Evolutionary conservation across 2,113 vertebrate genomes (phyloP), one percentile per base, ranked within the genome.

Genomic region (Caretta caretta): DNA sequence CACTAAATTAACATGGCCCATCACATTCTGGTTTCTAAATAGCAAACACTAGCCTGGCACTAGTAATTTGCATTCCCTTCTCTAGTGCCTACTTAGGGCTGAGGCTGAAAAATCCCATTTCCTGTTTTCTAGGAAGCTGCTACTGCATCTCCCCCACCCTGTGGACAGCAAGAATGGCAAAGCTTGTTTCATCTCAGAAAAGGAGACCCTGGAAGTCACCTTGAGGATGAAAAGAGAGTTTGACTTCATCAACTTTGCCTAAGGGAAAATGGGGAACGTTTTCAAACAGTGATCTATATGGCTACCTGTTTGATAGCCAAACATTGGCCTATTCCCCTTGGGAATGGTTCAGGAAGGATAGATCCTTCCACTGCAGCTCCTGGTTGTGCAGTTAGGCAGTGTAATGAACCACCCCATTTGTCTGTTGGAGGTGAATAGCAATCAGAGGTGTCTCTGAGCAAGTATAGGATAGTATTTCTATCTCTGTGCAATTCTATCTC

Each of bases 71-170:
- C 76, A 90, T 0, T 89, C 82, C 29, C 6, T 3, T 31, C 80
- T 80, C 54, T 80, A 1, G 49, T 88, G 72, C 78, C 92, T 72
- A 7, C 27, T 38, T 2, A 0, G 6, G 35, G 31, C 51, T 86
- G 80, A 90, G 72, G 51, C 29, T 27, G 0, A 86, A 65, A 78
- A 72, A 57, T 69, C 69, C 83, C 1, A 53, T 86, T 76, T 95
- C 81, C 42, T 96, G 62, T 93, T 95, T 96, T 92, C 59, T 97
- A 99, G 99, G 97, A 99, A 99, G 96, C 97, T 99, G 72, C 98
- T 99, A 81, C 96, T 99, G 86, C 99, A 99, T 80, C 98, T 99
- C 38, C 99, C 99, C 14, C 98, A 99, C 79, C 97, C 97, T 4
- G 98, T 99, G 51, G 98, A 99, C 95, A 97, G 95, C 87, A 97